These are phyloP conservation scores for Chiloscyllium punctatum DNA, from an alignment of 2,797 vertebrate species.

Conservation along the genomic window DNA sequence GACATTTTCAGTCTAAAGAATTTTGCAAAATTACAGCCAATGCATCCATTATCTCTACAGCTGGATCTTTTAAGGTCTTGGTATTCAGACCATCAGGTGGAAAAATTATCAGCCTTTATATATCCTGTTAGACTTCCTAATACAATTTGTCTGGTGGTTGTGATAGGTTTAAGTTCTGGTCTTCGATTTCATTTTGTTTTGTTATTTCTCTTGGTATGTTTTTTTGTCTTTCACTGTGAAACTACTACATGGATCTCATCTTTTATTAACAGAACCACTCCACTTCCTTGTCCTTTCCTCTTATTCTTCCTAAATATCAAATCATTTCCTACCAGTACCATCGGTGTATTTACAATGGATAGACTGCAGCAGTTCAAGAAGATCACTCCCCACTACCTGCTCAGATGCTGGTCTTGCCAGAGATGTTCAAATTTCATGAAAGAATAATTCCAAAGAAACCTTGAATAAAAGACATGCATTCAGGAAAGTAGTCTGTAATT, in stretches of 20 bases:
- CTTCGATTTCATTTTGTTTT: background rate
- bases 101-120: background rate
- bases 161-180: background rate
- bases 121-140: background rate
- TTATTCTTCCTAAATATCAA: too few relatives aligned
- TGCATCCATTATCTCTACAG: background rate
- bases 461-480: background rate
- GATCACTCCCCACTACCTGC: too few relatives aligned
- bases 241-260: too few relatives aligned
- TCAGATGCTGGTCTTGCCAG: too few relatives aligned
- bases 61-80: background rate
- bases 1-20: background rate
- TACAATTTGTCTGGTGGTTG: background rate
- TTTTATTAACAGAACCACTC: too few relatives aligned
- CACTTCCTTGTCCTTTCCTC: too few relatives aligned
- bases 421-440: too few relatives aligned
- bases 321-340: too few relatives aligned
- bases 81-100: background rate
- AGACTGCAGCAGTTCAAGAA: too few relatives aligned
- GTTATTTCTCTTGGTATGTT: background rate
- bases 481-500: background rate
- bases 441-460: too few relatives aligned
- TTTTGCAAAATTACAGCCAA: background rate
- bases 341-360: too few relatives aligned
- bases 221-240: background rate